Conservation (phyloP, 2,888 invertebrate species). For the Fabriciana adippe region DNA sequence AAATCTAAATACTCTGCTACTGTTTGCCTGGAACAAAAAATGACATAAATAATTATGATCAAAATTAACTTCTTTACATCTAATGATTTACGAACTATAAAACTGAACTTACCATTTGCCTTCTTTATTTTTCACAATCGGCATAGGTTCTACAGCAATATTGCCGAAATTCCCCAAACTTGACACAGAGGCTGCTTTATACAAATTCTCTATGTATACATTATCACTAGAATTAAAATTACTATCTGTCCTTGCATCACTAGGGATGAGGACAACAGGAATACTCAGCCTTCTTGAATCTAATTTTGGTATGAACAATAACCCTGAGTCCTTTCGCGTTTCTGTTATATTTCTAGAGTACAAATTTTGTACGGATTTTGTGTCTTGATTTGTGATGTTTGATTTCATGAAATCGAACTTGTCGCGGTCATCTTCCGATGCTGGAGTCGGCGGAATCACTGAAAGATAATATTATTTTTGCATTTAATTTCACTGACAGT, state of each 20-base stretch:
- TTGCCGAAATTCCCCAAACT: conserved; percentile 74
- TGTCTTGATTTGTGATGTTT: conserved; percentile 42
- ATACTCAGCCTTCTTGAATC: conserved; percentile 70
- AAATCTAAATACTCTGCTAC: conserved; percentile 84
- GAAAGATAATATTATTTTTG: conserved; percentile 42
- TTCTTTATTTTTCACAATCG: conserved; percentile 75
- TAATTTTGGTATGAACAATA: conserved; percentile 66
- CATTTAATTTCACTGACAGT: too few species aligned
- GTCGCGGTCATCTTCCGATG: conserved; percentile 56
- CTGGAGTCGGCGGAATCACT: conserved; percentile 78
- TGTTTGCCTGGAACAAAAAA: conserved; percentile 63
- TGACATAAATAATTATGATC: too few species aligned
- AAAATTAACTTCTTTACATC: too few species aligned
- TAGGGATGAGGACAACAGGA: conserved; percentile 69
- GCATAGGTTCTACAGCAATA: conserved; percentile 72
- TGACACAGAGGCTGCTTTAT: conserved; percentile 73
- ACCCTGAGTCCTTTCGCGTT: conserved; percentile 55
- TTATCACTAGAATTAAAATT: conserved; percentile 74
- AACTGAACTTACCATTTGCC: conserved; percentile 70
- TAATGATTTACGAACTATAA: background rate
- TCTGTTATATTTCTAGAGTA: conserved; percentile 53
- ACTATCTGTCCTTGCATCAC: conserved; percentile 56
- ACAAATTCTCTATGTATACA: conserved; percentile 72
- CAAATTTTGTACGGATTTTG: conserved; percentile 70
- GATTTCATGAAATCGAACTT: conserved; percentile 63